Evolutionary conservation across 2,888 invertebrate species (phyloP).

Genomic region (Metalampra italica): DNA sequence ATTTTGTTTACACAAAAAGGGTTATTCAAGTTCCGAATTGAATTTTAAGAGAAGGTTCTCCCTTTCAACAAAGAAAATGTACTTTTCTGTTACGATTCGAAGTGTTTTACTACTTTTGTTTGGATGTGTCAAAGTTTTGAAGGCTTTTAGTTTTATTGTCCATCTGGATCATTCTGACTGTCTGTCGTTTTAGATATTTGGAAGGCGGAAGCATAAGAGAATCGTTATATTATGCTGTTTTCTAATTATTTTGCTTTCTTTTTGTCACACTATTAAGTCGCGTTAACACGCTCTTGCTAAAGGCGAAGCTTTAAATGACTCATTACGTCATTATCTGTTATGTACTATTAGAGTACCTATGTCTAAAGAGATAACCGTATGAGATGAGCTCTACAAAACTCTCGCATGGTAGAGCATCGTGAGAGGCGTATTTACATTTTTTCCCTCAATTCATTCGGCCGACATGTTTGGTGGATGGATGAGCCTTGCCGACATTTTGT

Average conservation of each 20-base stretch:
- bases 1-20: conserved; percentile 43
- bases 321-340: no score
- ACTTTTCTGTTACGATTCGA: conserved; percentile 33
- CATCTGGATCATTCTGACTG: conserved; percentile 1
- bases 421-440: conserved; percentile 58
- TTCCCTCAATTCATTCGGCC: conserved; percentile 50
- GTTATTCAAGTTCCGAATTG: conserved; percentile 36
- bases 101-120: conserved; percentile 36
- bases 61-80: conserved; percentile 29
- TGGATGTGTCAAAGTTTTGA: conserved; percentile 32
- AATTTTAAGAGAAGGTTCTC: conserved; percentile 43
- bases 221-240: no score
- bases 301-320: no score
- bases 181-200: neutral
- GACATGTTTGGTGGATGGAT: conserved; percentile 52
- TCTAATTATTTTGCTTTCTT: no score
- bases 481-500: conserved; percentile 61
- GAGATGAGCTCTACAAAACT: conserved; percentile 5
- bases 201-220: no score
- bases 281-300: no score
- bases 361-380: neutral
- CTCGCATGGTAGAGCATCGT: conserved; percentile 43
- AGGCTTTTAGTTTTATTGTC: conserved; percentile 27
- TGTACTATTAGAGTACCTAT: no score
- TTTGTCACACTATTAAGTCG: no score